These are phyloP conservation scores for Lottia gigantea DNA, from an alignment of 2,888 invertebrate species.

Conservation along the genomic window DNA sequence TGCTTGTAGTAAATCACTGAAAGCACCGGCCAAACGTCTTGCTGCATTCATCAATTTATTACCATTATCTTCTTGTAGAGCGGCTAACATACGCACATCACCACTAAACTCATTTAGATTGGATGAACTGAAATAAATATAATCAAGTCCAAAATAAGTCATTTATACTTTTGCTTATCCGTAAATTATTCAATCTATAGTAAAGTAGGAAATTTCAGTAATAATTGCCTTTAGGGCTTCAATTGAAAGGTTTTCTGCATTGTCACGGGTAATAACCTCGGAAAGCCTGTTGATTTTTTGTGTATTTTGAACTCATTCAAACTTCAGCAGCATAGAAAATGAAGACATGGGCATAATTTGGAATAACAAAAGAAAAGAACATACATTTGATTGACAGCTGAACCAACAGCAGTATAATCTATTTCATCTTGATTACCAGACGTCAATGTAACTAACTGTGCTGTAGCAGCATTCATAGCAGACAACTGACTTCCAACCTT, in stretches of 20 bases:
- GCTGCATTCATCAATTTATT: slow-evolving; percentile 92
- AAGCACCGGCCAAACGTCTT: slow-evolving; percentile 89
- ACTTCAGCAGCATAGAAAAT: no score
- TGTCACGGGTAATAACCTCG: no score
- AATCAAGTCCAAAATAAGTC: no score
- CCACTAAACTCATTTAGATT: slow-evolving; percentile 94
- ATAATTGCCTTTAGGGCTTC: no score
- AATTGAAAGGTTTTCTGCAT: no score
- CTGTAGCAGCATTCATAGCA: slow-evolving; percentile 99
- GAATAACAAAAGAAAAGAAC: slow-evolving; percentile 25
- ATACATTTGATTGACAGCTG: slow-evolving; percentile 93
- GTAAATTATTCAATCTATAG: no score
- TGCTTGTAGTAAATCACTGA: slow-evolving; percentile 89
- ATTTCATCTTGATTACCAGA: slow-evolving; percentile 82
- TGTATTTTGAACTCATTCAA: no score
- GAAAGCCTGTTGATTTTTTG: no score
- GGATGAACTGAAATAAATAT: slow-evolving; percentile 74
- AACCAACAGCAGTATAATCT: slow-evolving; percentile 94
- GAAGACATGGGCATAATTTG: not conserved
- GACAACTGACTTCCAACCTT: slow-evolving; percentile 96
- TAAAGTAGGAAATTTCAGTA: no score
- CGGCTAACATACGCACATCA: slow-evolving; percentile 94
- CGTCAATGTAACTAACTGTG: slow-evolving; percentile 92
- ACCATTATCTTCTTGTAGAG: slow-evolving; percentile 87
- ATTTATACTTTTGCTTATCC: no score